Evolutionary conservation across 2,888 invertebrate genomes (phyloP).

Genomic region (Apamea monoglypha): DNA sequence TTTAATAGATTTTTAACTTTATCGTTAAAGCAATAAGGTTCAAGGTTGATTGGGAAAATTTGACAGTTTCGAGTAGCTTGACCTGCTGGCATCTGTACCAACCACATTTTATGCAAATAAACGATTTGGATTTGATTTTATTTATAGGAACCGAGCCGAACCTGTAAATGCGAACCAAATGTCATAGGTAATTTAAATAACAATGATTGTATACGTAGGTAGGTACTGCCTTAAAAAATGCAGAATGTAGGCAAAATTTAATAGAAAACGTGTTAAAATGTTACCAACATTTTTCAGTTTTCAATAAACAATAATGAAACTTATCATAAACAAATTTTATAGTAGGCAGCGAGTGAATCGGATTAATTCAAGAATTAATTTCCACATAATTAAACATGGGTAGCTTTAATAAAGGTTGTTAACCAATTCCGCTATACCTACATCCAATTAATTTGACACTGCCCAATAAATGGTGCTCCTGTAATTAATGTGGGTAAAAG

Average conservation of each 20-base stretch:
- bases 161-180: neutral
- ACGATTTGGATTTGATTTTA: too few species aligned
- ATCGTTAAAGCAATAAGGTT: too few species aligned
- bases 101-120: too few species aligned
- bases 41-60: too few species aligned
- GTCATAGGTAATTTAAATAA: neutral
- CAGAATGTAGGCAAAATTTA: neutral
- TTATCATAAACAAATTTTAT: neutral
- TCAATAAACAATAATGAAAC: neutral
- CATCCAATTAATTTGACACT: constrained; percentile 30
- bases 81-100: too few species aligned
- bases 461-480: constrained; percentile 13
- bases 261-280: neutral
- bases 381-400: neutral
- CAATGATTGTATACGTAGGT: neutral
- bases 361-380: constrained; percentile 14
- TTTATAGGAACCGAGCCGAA: too few species aligned
- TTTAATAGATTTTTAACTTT: too few species aligned
- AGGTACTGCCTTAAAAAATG: neutral
- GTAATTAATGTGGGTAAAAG: neutral
- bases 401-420: constrained; percentile 12
- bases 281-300: neutral
- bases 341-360: neutral
- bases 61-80: too few species aligned
- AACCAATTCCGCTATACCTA: constrained; percentile 5